phyloP scores from a whole-genome alignment of 2,888 invertebrate genomes.

The Alentia gelatinosa region DNA sequence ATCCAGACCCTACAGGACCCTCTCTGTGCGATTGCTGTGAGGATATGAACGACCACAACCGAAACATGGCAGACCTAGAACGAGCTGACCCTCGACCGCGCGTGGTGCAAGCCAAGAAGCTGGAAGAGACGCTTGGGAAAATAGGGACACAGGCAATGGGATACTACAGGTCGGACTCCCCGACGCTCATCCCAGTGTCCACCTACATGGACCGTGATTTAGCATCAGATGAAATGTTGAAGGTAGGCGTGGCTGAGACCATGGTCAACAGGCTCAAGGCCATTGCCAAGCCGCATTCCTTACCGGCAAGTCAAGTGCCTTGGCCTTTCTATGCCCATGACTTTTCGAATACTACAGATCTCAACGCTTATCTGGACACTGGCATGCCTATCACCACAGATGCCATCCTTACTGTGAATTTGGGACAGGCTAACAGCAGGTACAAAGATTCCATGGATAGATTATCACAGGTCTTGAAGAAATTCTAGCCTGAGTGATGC shows the following conservation, averaged over 20 bases:
- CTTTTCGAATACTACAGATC: background rate
- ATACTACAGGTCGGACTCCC: constrained; percentile 5
- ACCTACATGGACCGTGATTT: constrained; percentile 24
- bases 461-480: background rate
- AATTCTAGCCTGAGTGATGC: too few species aligned
- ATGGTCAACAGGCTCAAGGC: background rate
- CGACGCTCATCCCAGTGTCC: background rate
- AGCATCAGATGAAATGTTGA: constrained; percentile 15
- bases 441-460: constrained; percentile 29
- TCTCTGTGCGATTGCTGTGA: constrained; percentile 1
- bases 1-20: background rate
- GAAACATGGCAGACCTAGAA: background rate
- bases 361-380: background rate
- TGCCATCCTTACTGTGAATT: background rate
- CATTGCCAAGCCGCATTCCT: background rate
- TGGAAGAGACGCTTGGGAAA: background rate
- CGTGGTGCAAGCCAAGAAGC: background rate
- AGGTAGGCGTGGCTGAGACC: background rate
- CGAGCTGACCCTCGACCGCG: background rate
- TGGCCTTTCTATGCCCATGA: constrained; percentile 34
- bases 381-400: background rate
- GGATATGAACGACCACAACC: constrained; percentile 30
- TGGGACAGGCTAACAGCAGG: background rate
- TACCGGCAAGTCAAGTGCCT: background rate
- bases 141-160: background rate